Conservation (phyloP, 1,140 invertebrate genomes). For the Lithobius niger region DNA sequence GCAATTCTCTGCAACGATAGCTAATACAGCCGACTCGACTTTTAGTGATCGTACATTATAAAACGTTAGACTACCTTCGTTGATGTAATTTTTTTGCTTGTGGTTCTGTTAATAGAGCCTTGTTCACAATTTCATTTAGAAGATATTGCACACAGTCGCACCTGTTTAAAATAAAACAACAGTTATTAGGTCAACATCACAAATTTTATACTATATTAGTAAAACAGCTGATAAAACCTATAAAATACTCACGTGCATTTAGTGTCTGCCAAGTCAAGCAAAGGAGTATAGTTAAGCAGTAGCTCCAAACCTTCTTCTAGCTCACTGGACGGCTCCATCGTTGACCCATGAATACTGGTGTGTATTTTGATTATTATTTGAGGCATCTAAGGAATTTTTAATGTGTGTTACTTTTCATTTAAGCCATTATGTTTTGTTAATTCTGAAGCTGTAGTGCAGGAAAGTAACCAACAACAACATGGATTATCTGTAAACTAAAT, state of each 20-base stretch:
- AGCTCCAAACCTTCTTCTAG: slow-evolving; percentile 68
- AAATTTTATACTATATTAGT: neutral
- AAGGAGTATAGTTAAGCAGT: slow-evolving; percentile 59
- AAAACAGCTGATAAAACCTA: neutral
- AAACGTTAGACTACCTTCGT: no score
- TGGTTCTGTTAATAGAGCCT: slow-evolving; percentile 61
- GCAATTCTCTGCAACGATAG: no score
- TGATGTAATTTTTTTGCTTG: slow-evolving; percentile 55
- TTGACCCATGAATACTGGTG: slow-evolving; percentile 18
- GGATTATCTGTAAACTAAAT: neutral
- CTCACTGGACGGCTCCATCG: slow-evolving; percentile 32
- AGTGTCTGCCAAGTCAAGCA: slow-evolving; percentile 76
- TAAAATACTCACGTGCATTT: slow-evolving; percentile 46
- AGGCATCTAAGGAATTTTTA: slow-evolving; percentile 33
- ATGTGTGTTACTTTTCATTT: slow-evolving; percentile 37
- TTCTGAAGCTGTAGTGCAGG: no score
- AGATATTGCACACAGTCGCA: slow-evolving; percentile 76
- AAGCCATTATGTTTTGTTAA: slow-evolving; percentile 9
- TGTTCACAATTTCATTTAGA: slow-evolving; percentile 57
- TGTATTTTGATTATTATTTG: slow-evolving; percentile 27
- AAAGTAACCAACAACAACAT: slow-evolving; percentile 10
- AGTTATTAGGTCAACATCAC: no score
- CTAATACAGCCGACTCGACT: no score
- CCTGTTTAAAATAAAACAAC: slow-evolving; percentile 19
- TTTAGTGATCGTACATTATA: no score